Percentiles rank a stretch among this genome's conserved stretches.
Conservation (phyloP, 2,113 vertebrate species). For the Microcebus murinus region DNA sequence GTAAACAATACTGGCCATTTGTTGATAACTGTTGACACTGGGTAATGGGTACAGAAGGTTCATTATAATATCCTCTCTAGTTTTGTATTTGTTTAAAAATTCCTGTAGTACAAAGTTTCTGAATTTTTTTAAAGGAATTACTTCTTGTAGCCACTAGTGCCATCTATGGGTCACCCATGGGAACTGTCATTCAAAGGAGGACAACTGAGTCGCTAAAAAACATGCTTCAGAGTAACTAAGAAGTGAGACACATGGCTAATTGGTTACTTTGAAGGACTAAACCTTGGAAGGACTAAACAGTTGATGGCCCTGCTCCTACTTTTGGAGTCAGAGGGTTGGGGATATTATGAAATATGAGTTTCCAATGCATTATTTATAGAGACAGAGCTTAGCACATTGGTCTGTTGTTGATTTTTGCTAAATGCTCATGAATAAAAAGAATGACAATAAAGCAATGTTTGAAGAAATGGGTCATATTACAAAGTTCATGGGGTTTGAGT, state of each 20-base stretch:
- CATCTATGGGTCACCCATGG: slow-evolving; percentile 26
- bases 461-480: not conserved
- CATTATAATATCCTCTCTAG: not conserved
- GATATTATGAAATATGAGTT: not conserved
- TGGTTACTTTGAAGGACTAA: not conserved
- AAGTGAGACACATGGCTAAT: not conserved
- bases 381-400: not conserved
- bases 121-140: not conserved
- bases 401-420: not conserved
- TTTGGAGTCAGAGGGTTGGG: not conserved
- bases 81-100: not conserved
- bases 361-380: not conserved
- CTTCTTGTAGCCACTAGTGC: slow-evolving; percentile 11
- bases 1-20: not conserved
- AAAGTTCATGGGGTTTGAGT: not conserved
- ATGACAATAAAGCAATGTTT: not conserved
- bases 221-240: not conserved
- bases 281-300: not conserved
- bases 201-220: not conserved
- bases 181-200: not conserved
- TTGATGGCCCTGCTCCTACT: not conserved
- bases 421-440: not conserved
- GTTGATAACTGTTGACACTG: not conserved
- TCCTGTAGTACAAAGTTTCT: not conserved
- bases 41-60: not conserved